Evolutionary conservation across 2,113 vertebrate genomes (phyloP).

Genomic region (Callithrix jacchus): DNA sequence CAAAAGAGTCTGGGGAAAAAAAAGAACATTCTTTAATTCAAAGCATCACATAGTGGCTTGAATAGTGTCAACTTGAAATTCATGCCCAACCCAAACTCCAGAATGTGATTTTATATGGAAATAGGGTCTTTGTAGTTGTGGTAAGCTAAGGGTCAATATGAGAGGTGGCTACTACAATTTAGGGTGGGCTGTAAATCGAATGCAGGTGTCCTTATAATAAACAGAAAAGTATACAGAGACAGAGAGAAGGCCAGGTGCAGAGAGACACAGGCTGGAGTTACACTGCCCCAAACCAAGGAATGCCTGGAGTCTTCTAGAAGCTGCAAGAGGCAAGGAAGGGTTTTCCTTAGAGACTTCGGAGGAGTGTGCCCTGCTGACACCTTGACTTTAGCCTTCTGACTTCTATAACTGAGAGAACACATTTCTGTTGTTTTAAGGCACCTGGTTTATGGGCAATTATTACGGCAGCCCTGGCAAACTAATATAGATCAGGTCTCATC

Average conservation of each 20-base stretch:
- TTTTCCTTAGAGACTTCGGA: background rate
- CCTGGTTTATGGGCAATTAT: background rate
- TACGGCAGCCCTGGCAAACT: background rate
- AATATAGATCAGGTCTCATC: background rate
- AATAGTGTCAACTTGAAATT: background rate
- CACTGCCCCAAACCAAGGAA: background rate
- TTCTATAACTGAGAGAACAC: background rate
- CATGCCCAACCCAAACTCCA: background rate
- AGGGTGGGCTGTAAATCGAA: background rate
- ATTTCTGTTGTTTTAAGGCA: background rate
- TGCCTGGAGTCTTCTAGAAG: background rate
- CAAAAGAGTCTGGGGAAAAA: too few species aligned
- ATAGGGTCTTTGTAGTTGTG: background rate
- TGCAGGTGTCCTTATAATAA: background rate
- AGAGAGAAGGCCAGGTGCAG: background rate
- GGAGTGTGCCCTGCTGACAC: background rate
- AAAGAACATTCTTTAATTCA: background rate
- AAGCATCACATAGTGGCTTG: background rate
- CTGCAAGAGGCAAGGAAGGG: background rate
- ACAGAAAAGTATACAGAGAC: background rate
- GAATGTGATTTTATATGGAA: background rate
- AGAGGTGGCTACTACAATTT: background rate
- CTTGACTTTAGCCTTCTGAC: background rate
- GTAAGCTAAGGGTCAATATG: background rate
- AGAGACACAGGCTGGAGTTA: background rate